These are phyloP conservation scores for Metacarcinus magister DNA, from an alignment of 2,888 invertebrate genomes.

Conservation along the genomic window DNA sequence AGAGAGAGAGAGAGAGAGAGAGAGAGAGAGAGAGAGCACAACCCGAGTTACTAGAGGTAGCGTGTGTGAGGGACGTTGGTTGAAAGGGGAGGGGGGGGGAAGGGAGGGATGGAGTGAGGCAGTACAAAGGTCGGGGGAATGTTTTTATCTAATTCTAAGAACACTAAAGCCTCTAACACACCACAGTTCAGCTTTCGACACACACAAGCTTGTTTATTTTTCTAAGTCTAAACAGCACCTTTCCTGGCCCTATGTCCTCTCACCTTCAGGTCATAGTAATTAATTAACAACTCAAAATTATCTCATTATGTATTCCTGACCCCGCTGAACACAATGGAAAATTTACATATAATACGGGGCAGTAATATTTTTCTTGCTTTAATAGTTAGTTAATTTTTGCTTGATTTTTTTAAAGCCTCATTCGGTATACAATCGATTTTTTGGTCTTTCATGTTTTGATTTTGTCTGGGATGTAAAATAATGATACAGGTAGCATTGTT, in stretches of 20 bases:
- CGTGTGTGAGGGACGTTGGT: background rate
- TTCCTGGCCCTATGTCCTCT: background rate
- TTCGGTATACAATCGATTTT: background rate
- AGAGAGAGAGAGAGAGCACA: conserved; percentile 52
- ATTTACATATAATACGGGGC: background rate
- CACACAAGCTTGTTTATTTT: background rate
- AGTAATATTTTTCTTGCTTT: background rate
- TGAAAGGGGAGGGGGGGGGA: background rate
- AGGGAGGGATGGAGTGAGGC: background rate
- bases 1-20: conserved; percentile 37
- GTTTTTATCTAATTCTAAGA: background rate
- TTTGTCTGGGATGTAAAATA: background rate
- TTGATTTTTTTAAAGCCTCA: background rate
- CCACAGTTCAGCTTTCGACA: background rate
- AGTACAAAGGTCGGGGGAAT: background rate
- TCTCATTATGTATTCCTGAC: background rate
- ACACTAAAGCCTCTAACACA: background rate
- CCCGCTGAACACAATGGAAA: background rate
- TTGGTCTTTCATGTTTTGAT: background rate
- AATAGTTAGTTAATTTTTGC: background rate
- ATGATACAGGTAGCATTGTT: background rate
- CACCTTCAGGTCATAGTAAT: background rate
- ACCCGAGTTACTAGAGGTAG: conserved; percentile 39
- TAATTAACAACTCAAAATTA: background rate
- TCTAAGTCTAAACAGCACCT: conserved; percentile 12